Percentiles rank a stretch among this genome's conserved stretches.
phyloP scores from a whole-genome alignment of 2,113 vertebrate genomes.

The Brachypodius melanocephalos region DNA sequence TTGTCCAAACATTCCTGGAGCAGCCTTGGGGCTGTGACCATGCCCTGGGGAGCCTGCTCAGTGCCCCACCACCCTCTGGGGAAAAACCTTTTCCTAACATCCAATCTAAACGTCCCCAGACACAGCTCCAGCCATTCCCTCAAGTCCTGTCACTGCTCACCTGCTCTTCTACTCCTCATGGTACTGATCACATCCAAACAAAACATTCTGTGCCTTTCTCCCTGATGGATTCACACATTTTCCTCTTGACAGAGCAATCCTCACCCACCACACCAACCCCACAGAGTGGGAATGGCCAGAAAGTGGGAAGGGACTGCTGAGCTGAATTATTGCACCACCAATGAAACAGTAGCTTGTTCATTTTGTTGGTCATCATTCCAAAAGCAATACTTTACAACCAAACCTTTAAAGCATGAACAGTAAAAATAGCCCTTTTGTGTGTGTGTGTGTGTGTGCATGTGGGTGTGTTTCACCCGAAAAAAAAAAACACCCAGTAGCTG shows the following conservation, averaged over 20 bases:
- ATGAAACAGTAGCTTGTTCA: constrained; percentile 27
- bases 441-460: not conserved
- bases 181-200: not conserved
- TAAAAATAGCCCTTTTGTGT: constrained; percentile 20
- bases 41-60: not conserved
- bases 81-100: not conserved
- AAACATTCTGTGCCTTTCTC: not conserved
- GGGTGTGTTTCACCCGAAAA: constrained; percentile 18
- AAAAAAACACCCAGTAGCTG: not conserved
- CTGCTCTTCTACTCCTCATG: not conserved
- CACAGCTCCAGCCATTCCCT: not conserved
- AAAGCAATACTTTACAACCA: constrained; percentile 33
- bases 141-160: not conserved
- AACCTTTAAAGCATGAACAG: constrained; percentile 19
- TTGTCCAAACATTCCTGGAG: not conserved
- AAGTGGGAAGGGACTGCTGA: not conserved
- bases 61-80: not conserved
- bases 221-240: not conserved
- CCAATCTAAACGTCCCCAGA: not conserved
- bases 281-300: rapidly evolving
- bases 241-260: not conserved
- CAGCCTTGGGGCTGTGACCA: not conserved
- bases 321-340: constrained; percentile 1
- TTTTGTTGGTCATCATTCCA: constrained; percentile 31
- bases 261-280: not conserved